Evolutionary conservation across 2,113 vertebrate genomes (phyloP).

Genomic region (Bagarius yarrelli): DNA sequence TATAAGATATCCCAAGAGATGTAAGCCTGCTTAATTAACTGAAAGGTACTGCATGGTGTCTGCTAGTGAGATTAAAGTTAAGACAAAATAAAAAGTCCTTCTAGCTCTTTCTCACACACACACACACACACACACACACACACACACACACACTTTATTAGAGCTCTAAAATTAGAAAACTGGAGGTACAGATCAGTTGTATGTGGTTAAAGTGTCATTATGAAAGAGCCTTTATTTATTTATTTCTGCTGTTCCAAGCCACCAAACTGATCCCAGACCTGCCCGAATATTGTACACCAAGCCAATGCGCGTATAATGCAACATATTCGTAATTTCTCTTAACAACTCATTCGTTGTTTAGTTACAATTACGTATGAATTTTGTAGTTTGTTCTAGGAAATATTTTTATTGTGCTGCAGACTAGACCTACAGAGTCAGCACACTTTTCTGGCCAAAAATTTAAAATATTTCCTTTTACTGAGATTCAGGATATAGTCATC

Average conservation of each 20-base stretch:
- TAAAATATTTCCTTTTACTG: neutral
- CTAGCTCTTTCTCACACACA: neutral
- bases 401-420: too few species aligned
- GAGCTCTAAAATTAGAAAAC: conserved; percentile 2
- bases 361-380: neutral
- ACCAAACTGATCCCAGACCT: too few species aligned
- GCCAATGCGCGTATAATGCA: too few species aligned
- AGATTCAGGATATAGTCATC: too few species aligned
- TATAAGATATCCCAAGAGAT: neutral
- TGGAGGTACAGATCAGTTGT: neutral
- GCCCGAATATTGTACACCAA: too few species aligned
- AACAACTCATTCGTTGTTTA: neutral
- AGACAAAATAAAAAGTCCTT: neutral
- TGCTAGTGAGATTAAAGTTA: conserved; percentile 17
- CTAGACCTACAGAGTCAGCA: neutral
- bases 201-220: neutral
- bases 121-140: neutral
- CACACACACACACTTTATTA: conserved; percentile 11
- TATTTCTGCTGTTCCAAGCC: too few species aligned
- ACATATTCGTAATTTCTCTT: neutral
- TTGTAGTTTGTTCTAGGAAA: neutral
- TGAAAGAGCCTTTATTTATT: neutral
- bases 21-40: conserved; percentile 6
- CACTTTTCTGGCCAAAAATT: neutral
- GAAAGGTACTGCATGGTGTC: neutral